Base-by-base conservation (phyloP, 1,140 invertebrate species). In the Brachionus plicatilis region DNA sequence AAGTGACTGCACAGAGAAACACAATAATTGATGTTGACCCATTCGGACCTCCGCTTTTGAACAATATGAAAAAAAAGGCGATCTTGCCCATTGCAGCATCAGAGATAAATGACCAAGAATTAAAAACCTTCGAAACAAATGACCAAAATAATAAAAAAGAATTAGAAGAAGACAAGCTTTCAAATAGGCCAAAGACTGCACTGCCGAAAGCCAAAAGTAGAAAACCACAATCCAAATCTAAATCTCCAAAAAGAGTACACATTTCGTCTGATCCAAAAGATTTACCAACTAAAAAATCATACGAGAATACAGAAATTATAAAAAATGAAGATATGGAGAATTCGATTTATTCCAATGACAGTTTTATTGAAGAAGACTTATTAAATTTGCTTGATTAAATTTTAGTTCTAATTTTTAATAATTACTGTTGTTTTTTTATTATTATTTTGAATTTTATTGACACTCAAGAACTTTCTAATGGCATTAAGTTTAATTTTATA, bases 1-100 rank as follows among this genome's bases (percentile, higher is more conserved):
- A 86, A 12, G 88, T 89, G 3, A 47, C 6, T 37, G 56, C 65
- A 14, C 53, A 41, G 9, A 17, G 43, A 33, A 68, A 66, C 45
- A 41, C 82, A 56, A 45, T 68, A 24, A 37, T 68, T 33, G 29
- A 83, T 24, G 60, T 68, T 45, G 82, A 83, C 70, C 82, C 82
- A 56, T 83, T 83, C 24, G 82, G 65, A 20, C 68, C 82, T 11
- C 65, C 65, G 20, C 29, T 72, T 12, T 56, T 70, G 29, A 50
- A 65, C 12, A 82, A 20, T 65, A 65, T 41, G 24, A 76, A 76
- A 50, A 76, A 53, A 50, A 47, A 50, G 33, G 2, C n/a, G 7
- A 12, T 12, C 11, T 50, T 76, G 27, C 43, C 45, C 45, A 20
- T 76, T 27, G 3, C 17, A 50, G 72, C 43, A 27, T 11, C 72